Evolutionary conservation across 1,140 invertebrate genomes (phyloP).

Genomic region (Lasioglossum albipes): DNA sequence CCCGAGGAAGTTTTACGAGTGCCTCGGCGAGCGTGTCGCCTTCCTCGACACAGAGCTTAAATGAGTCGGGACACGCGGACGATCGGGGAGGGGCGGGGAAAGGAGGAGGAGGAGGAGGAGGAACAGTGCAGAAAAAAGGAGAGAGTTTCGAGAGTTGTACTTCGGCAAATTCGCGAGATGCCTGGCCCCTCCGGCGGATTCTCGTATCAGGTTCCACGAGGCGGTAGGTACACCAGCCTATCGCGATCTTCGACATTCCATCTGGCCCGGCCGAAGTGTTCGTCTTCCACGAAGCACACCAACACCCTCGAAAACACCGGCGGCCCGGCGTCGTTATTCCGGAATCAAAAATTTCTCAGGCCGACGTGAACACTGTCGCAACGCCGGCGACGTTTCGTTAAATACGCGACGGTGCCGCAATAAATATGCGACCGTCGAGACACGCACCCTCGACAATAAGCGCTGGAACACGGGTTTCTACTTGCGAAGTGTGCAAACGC

Average conservation of each 20-base stretch:
- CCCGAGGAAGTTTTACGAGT: conserved; percentile 56
- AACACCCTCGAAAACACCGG: not conserved
- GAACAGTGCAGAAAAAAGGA: not conserved
- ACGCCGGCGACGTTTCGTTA: not conserved
- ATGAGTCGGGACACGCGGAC: conserved; percentile 19
- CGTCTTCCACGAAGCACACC: conserved; percentile 55
- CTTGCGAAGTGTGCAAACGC: too few relatives aligned
- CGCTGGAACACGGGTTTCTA: too few relatives aligned
- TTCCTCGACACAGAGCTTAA: conserved; percentile 25
- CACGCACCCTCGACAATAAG: too few relatives aligned
- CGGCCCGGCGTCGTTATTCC: conserved; percentile 2
- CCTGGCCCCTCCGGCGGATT: conserved; percentile 16
- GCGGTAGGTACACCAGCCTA: conserved; percentile 63
- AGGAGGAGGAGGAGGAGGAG: not conserved
- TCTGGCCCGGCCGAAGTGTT: conserved; percentile 62
- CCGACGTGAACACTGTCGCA: not conserved
- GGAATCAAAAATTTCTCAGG: conserved; percentile 24
- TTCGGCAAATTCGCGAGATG: conserved; percentile 64
- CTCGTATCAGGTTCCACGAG: conserved; percentile 71
- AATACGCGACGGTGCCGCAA: too few relatives aligned
- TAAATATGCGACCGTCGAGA: too few relatives aligned
- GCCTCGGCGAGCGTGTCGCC: conserved; percentile 24
- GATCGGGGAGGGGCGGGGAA: too few relatives aligned
- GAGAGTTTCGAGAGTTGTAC: conserved; percentile 44
- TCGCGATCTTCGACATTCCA: conserved; percentile 74